Percentiles rank a stretch among this genome's conserved stretches.
Evolutionary conservation across 2,797 vertebrate genomes (phyloP).

Genomic region (Xiphorhynchus erythropygius): DNA sequence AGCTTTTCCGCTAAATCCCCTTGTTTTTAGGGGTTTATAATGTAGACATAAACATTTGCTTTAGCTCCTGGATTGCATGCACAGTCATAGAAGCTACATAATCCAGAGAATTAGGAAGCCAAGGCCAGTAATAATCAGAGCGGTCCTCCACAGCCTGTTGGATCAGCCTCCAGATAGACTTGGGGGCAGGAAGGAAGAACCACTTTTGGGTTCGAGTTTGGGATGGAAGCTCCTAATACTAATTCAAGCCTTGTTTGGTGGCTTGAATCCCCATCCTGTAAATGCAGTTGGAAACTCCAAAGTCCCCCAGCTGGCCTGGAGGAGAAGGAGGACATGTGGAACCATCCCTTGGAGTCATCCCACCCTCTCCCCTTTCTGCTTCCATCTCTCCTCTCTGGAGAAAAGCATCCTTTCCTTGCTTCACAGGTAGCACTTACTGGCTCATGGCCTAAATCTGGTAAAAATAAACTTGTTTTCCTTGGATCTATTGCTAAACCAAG

Average conservation of each 20-base stretch:
- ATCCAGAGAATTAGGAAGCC: slow-evolving; percentile 36
- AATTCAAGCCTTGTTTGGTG: background rate
- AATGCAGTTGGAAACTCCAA: background rate
- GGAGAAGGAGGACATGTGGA: background rate
- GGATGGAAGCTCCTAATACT: background rate
- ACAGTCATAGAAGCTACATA: slow-evolving; percentile 35
- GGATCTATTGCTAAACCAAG: background rate
- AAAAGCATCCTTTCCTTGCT: background rate
- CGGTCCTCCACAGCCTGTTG: background rate
- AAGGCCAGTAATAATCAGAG: slow-evolving; percentile 4
- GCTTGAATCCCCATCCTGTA: background rate
- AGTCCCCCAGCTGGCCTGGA: background rate
- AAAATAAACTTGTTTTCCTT: background rate
- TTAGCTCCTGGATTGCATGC: slow-evolving; percentile 38
- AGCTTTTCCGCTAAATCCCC: slow-evolving; percentile 60
- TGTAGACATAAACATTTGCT: slow-evolving; percentile 60
- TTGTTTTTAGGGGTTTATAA: slow-evolving; percentile 64
- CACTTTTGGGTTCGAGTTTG: background rate
- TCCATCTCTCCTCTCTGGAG: background rate
- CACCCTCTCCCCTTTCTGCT: background rate
- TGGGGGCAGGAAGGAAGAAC: background rate
- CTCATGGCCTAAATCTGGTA: background rate
- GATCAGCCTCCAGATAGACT: background rate
- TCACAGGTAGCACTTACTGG: background rate
- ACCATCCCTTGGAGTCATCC: background rate